These are phyloP conservation scores for Bufotes viridis DNA, from an alignment of 2,797 vertebrate genomes.

Conservation along the genomic window DNA sequence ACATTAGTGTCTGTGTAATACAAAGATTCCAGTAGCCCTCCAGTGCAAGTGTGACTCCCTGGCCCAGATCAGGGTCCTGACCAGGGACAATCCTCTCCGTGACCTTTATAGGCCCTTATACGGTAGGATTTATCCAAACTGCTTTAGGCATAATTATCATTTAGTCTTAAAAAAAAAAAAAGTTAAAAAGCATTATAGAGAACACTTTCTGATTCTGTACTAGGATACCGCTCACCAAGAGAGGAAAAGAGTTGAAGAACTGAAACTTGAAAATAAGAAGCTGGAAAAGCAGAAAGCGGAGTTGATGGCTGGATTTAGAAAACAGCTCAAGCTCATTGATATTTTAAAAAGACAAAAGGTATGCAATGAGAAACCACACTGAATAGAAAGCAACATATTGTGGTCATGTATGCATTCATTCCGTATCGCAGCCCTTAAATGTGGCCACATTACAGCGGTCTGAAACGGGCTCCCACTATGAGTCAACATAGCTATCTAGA, in stretches of 20 bases:
- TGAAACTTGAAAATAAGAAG: slow-evolving; percentile 89
- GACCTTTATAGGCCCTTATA: too few species aligned
- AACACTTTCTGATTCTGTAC: neutral
- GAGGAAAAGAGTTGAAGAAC: slow-evolving; percentile 82
- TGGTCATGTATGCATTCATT: too few species aligned
- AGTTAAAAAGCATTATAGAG: neutral
- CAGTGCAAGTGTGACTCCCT: too few species aligned
- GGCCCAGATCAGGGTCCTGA: too few species aligned
- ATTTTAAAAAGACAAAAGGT: slow-evolving; percentile 96
- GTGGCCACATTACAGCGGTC: too few species aligned
- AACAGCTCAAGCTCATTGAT: slow-evolving; percentile 94
- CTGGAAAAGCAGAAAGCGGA: slow-evolving; percentile 93
- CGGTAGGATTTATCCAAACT: too few species aligned
- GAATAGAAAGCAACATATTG: neutral
- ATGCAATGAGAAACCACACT: slow-evolving; percentile 49
- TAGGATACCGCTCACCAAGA: slow-evolving; percentile 86
- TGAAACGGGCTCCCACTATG: neutral
- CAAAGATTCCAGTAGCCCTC: too few species aligned
- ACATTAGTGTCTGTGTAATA: too few species aligned
- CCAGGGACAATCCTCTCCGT: too few species aligned
- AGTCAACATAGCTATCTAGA: neutral
- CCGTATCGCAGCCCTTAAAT: too few species aligned
- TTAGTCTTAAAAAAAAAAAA: neutral
- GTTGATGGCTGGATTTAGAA: slow-evolving; percentile 89
- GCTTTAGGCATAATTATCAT: too few species aligned